Evolutionary conservation across 1,140 invertebrate genomes (phyloP).

Genomic region (Wiebesia pumilae): DNA sequence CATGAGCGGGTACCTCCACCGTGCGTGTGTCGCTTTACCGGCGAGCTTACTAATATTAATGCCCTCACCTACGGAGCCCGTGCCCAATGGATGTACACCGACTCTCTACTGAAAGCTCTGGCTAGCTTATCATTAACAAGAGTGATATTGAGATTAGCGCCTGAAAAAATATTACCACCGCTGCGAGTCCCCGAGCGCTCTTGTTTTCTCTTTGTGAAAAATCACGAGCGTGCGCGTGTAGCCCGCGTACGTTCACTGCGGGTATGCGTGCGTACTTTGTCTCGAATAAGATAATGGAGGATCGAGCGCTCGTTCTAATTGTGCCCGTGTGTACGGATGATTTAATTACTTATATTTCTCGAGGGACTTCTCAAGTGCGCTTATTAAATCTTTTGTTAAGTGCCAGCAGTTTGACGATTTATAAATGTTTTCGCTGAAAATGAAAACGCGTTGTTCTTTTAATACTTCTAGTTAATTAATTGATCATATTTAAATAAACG

Average conservation of each 20-base stretch:
- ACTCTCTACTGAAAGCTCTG: not conserved
- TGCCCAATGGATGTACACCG: not conserved
- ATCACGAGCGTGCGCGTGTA: not conserved
- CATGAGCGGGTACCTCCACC: not conserved
- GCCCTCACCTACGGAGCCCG: not conserved
- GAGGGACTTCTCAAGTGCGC: not conserved
- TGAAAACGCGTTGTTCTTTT: not conserved
- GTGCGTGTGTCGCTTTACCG: not conserved
- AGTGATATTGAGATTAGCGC: conserved; percentile 24
- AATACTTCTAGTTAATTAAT: not conserved
- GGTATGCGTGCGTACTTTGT: conserved; percentile 7
- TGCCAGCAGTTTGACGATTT: not conserved
- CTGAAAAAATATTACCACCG: conserved; percentile 19
- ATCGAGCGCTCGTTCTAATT: not conserved
- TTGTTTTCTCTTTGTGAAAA: conserved; percentile 24
- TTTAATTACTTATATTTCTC: conserved; percentile 42
- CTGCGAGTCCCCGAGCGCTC: not conserved
- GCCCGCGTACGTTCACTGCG: too few species aligned
- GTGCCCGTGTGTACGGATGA: not conserved
- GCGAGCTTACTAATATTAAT: not conserved
- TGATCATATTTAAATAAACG: too few species aligned
- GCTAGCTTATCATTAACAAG: not conserved
- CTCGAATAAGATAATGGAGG: conserved; percentile 5
- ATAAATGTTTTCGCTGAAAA: not conserved
- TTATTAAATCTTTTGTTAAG: not conserved